Base-by-base conservation (phyloP, 2,113 vertebrate genomes). In the Agapornis roseicollis region DNA sequence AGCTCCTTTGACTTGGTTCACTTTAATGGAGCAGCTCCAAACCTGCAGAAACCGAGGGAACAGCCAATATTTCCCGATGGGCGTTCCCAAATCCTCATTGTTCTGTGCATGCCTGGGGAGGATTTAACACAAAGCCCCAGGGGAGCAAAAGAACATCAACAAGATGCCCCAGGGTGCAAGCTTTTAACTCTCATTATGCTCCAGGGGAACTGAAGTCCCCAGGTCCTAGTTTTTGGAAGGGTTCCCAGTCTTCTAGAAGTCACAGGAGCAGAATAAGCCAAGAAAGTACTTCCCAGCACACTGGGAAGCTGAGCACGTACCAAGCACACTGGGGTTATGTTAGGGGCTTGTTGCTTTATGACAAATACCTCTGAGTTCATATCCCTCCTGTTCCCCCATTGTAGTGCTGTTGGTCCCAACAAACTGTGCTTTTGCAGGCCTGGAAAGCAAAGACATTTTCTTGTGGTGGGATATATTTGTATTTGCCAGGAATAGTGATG, bases 161-260 rank as follows among this genome's bases (percentile, higher is more conserved):
- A 6, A n/a, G 46, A 14, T 3, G 3, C 31, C 37, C 19, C 31
- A 9, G 1, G 8, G 58, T 49, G 69, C 74, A 49, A 53, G 41
- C 15, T 80, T 80, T 89, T 25, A 39, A 29, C 69, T 7, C 7
- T 39, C 19, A 8, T 22, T 52, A 12, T 69, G 41, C 86, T 88
- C 65, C 74, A 9, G 87, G 47, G 63, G 52, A 82, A 7, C 42
- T 22, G 35, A 41, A 76, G 46, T 93, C 85, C 90, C 91, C 84
- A 49, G 72, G 76, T 72, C 53, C 80, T 4, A 5, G 9, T 44
- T 37, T 91, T 35, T 91, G 94, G 95, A 96, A 92, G 28, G 47
- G 17, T 77, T 94, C 92, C 91, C 95, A 76, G 65, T 8, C 19
- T 77, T 65, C 56, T 46, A 28, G 53, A 88, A 90, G 42, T n/a